Evolutionary conservation across 2,797 vertebrate genomes (phyloP).

Genomic region (Acanthurus leucopareius): DNA sequence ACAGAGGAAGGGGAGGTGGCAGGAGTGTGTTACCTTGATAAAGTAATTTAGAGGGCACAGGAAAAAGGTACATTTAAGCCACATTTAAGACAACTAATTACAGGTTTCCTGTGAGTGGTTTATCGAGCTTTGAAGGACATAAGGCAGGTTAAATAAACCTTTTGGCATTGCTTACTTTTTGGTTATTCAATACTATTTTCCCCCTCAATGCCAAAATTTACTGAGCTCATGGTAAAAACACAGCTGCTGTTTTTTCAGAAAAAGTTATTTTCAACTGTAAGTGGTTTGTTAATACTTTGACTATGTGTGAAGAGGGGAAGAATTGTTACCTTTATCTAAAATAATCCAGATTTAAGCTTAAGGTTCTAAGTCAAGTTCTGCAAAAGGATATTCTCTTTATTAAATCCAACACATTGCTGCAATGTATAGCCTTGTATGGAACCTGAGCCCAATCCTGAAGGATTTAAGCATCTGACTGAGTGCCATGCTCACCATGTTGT

Average conservation of each 20-base stretch:
- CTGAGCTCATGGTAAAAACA: slow-evolving; percentile 6
- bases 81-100: slow-evolving; percentile 49
- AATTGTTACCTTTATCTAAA: slow-evolving; percentile 13
- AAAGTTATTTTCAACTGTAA: slow-evolving; percentile 5
- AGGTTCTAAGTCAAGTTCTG: slow-evolving; percentile 5
- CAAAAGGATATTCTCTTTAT: slow-evolving; percentile 14
- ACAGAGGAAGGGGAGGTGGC: slow-evolving; percentile 37
- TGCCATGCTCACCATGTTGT: slow-evolving; percentile 47
- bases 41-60: slow-evolving; percentile 77
- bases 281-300: slow-evolving; percentile 34
- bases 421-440: slow-evolving; percentile 34
- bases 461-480: slow-evolving; percentile 58
- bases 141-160: slow-evolving; percentile 18
- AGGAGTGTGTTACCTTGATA: slow-evolving; percentile 58
- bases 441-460: slow-evolving; percentile 48
- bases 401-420: slow-evolving; percentile 19
- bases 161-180: slow-evolving; percentile 7
- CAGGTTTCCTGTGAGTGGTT: slow-evolving; percentile 22
- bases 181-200: background rate
- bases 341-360: slow-evolving; percentile 35
- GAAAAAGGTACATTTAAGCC: slow-evolving; percentile 33
- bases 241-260: background rate
- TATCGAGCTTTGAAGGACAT: slow-evolving; percentile 18
- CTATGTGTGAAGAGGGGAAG: slow-evolving; percentile 1
- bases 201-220: background rate